Conservation (phyloP, 2,797 vertebrate genomes). For the Spatula versicolor region DNA sequence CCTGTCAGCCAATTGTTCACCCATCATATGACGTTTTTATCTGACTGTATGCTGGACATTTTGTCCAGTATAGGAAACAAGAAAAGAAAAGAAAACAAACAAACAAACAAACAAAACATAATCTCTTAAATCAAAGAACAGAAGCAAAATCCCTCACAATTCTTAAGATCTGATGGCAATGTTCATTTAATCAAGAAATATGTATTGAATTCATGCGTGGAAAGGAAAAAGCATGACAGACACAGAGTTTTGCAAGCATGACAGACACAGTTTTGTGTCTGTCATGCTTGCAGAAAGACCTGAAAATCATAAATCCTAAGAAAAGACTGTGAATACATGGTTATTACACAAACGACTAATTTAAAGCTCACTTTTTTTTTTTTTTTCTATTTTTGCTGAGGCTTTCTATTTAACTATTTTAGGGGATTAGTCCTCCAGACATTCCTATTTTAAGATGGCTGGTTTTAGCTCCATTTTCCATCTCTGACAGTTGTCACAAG, state of each 20-base stretch:
- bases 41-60: too few species aligned
- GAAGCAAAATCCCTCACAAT: neutral
- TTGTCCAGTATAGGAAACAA: too few species aligned
- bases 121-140: neutral
- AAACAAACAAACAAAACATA: neutral
- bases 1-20: too few species aligned
- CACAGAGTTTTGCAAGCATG: too few species aligned
- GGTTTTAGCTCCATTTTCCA: neutral
- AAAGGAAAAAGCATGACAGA: neutral
- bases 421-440: neutral
- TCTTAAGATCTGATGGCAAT: neutral
- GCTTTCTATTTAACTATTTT: neutral
- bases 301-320: neutral
- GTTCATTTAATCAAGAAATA: neutral
- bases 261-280: neutral
- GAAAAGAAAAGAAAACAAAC: too few species aligned
- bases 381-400: accelerated
- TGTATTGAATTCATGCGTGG: accelerated
- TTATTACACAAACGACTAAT: neutral
- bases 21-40: too few species aligned
- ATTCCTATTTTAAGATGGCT: neutral
- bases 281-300: neutral
- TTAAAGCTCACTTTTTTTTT: neutral
- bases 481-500: neutral
- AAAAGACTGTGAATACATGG: neutral